Percentiles rank a stretch among this genome's conserved stretches.
phyloP scores from a whole-genome alignment of 2,113 vertebrate species.

The Chionodraco myersi region DNA sequence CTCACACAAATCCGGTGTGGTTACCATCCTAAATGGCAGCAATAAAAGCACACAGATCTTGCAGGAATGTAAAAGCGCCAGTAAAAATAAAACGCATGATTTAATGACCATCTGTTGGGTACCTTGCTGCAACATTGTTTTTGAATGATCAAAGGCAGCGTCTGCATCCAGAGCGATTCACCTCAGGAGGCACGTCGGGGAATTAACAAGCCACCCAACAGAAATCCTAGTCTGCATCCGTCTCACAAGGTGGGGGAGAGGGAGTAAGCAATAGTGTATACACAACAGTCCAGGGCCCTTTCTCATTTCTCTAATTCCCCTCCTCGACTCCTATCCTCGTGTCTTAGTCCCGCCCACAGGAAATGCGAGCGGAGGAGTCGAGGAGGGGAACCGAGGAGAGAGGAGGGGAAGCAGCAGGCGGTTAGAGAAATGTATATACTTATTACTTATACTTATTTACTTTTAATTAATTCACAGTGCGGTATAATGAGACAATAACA shows the following conservation, averaged over 20 bases:
- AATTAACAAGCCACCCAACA: conserved; percentile 75
- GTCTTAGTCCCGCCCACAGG: no score
- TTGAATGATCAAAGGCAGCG: conserved; percentile 79
- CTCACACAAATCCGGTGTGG: conserved; percentile 60
- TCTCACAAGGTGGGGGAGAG: conserved; percentile 24
- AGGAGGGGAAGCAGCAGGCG: no score
- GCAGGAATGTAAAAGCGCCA: conserved; percentile 74
- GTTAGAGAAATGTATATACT: no score
- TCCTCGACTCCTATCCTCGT: no score
- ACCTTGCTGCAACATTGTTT: conserved; percentile 73
- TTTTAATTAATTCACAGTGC: no score
- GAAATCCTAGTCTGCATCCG: conserved; percentile 55
- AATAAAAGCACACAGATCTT: conserved; percentile 82
- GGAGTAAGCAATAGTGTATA: conserved; percentile 38
- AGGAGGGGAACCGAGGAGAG: no score
- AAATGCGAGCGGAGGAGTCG: no score
- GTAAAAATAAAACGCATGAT: conserved; percentile 84
- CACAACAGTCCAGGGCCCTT: not conserved
- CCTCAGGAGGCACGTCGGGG: conserved; percentile 67
- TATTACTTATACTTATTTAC: no score
- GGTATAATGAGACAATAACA: no score
- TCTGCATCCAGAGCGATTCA: conserved; percentile 67
- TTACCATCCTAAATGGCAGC: conserved; percentile 68
- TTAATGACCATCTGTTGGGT: conserved; percentile 84
- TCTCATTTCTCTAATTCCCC: no score